Conservation (phyloP, 2,888 invertebrate genomes). For the Druceiella hillmani region DNA sequence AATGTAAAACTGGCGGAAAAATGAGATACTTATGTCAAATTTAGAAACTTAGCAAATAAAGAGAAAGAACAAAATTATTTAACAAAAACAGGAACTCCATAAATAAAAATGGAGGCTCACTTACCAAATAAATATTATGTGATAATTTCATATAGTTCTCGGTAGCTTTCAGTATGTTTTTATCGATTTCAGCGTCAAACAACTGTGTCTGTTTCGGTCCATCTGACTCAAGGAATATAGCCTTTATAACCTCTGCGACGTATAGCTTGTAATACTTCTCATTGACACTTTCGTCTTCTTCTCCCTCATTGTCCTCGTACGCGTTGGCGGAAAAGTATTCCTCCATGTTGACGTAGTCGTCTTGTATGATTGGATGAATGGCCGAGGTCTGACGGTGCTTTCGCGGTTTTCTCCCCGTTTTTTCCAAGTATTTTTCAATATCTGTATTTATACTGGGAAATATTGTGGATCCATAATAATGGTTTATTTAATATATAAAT, state of each 20-base stretch:
- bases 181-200: conserved; percentile 38
- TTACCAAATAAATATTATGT: conserved; percentile 51
- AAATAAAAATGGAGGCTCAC: conserved; percentile 9
- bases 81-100: background rate
- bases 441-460: too few relatives aligned
- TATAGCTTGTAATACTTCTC: conserved; percentile 33
- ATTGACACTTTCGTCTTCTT: conserved; percentile 28
- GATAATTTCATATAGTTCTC: conserved; percentile 48
- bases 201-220: conserved; percentile 30
- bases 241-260: conserved; percentile 41
- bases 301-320: conserved; percentile 27
- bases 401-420: too few relatives aligned
- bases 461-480: too few relatives aligned
- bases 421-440: conserved; percentile 24
- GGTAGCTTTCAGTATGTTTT: conserved; percentile 39
- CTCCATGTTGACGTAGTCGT: too few relatives aligned
- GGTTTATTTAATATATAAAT: too few relatives aligned
- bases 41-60: too few relatives aligned
- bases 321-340: too few relatives aligned
- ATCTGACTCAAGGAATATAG: conserved; percentile 38
- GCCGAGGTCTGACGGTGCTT: too few relatives aligned
- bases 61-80: conserved; percentile 6
- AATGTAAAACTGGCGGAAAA: too few relatives aligned
- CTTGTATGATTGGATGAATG: too few relatives aligned
- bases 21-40: too few relatives aligned